Base-by-base conservation (phyloP, 2,888 invertebrate species). In the Linyphia triangularis region DNA sequence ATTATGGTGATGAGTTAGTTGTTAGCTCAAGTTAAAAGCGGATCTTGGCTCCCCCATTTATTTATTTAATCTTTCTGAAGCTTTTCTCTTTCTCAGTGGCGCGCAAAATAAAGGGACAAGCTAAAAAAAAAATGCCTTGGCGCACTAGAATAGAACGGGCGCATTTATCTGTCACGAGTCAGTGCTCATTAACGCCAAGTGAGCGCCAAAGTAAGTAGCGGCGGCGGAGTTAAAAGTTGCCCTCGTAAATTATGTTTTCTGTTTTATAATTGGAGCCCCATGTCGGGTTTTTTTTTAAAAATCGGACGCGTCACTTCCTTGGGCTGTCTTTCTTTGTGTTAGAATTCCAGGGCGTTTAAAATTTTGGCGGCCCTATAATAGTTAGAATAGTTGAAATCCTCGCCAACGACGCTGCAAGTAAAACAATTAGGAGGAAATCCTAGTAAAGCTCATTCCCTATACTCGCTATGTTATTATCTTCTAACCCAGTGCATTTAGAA, bases 1-100 rank as follows among this genome's bases (percentile, higher is more conserved):
- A 79, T 79, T 85, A 85, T 78, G 57, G 79, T 79, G 81, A 81
- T 81, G 86, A 81, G 86, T 86, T 81, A 73, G 81, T 86, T 81
- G 86, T 81, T 81, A 86, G 86, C 67, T n/a, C 37, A 81, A 81
- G 81, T 86, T 78, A 85, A 75, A 86, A 86, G 81, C 65, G 81
- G 81, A 81, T 86, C 86, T 73, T 43, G 16, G 51, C 16, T 13
- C 9, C 73, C 51, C 26, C 24, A n/a, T 40, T 59, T 65, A 59
- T 79, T 79, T 85, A 65, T 77, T 75, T 57, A 33, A 57, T 82
- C 28, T 28, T 57, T 43, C 22, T 26, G 26, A 26, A 22, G 22
- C 24, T 70, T 70, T 57, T 67, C 19, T 57, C 28, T 28, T n/a
- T 43, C 28, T 7, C 13, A 40, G 24, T 4, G 59, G 22, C 43